Conservation (phyloP, 2,113 vertebrate genomes). For the Indicator indicator region DNA sequence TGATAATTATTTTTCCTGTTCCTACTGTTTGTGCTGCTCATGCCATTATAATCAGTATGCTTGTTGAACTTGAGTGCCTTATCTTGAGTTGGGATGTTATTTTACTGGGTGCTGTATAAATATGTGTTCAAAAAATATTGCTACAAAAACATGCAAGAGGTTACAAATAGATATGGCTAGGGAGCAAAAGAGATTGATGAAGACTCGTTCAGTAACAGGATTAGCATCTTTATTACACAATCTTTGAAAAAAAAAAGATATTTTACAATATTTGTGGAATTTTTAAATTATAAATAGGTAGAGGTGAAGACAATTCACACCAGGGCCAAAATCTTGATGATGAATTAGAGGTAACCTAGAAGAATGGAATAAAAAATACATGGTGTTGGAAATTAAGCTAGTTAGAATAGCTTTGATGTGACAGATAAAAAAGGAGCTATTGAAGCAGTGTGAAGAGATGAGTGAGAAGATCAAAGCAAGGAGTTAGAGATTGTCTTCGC, state of each 20-base stretch:
- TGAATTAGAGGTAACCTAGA: not conserved
- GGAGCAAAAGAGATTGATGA: not conserved
- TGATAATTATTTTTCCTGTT: not conserved
- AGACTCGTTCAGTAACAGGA: not conserved
- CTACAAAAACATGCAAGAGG: not conserved
- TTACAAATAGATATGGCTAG: not conserved
- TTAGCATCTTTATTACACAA: not conserved
- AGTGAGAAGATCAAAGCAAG: constrained; percentile 26
- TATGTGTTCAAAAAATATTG: not conserved
- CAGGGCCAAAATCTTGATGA: not conserved
- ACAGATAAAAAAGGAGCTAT: not conserved
- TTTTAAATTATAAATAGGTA: not conserved
- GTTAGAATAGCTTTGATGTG: constrained; percentile 11
- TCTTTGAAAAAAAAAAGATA: not conserved
- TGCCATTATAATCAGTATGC: not conserved
- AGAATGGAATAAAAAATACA: not conserved
- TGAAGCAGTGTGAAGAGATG: not conserved
- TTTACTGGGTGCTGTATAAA: not conserved
- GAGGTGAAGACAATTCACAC: not conserved
- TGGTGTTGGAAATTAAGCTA: not conserved
- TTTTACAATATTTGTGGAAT: not conserved
- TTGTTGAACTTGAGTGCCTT: not conserved
- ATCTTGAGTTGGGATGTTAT: not conserved
- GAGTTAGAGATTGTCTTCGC: not conserved
- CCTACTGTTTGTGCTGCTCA: not conserved